phyloP scores from a whole-genome alignment of 2,888 invertebrate genomes.

The Lacanobia oleracea region DNA sequence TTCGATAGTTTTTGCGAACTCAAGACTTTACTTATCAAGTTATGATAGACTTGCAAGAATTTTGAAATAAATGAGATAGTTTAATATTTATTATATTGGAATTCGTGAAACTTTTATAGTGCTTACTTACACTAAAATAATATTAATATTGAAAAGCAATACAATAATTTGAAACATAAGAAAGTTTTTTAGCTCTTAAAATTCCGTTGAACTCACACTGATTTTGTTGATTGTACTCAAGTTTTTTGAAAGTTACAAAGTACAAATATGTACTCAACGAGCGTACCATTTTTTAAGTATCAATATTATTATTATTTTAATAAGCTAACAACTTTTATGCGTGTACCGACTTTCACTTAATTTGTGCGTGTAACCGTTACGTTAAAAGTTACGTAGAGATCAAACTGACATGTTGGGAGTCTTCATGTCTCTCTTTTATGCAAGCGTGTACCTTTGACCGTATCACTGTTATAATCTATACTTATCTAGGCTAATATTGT shows the following conservation, averaged over 20 bases:
- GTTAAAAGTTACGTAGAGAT: slow-evolving; percentile 27
- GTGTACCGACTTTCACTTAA: slow-evolving; percentile 48
- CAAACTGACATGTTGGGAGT: neutral
- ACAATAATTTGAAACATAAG: neutral
- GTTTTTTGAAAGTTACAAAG: slow-evolving; percentile 46
- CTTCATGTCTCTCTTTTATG: neutral
- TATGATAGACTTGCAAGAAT: neutral
- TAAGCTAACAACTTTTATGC: slow-evolving; percentile 14
- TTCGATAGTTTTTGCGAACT: too few species aligned
- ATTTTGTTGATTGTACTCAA: neutral
- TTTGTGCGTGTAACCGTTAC: slow-evolving; percentile 19
- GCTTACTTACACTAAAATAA: neutral
- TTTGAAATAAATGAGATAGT: neutral
- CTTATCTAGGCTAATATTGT: too few species aligned
- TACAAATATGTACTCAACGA: slow-evolving; percentile 33
- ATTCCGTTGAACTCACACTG: neutral
- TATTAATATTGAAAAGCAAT: neutral
- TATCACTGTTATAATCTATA: too few species aligned
- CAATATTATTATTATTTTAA: slow-evolving; percentile 27
- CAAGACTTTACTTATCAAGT: neutral
- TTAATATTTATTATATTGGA: neutral
- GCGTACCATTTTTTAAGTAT: slow-evolving; percentile 31
- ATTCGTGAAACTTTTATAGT: neutral
- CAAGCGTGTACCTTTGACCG: neutral
- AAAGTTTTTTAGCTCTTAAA: slow-evolving; percentile 6